phyloP scores from a whole-genome alignment of 2,888 invertebrate species.

The Pandemis corylana region DNA sequence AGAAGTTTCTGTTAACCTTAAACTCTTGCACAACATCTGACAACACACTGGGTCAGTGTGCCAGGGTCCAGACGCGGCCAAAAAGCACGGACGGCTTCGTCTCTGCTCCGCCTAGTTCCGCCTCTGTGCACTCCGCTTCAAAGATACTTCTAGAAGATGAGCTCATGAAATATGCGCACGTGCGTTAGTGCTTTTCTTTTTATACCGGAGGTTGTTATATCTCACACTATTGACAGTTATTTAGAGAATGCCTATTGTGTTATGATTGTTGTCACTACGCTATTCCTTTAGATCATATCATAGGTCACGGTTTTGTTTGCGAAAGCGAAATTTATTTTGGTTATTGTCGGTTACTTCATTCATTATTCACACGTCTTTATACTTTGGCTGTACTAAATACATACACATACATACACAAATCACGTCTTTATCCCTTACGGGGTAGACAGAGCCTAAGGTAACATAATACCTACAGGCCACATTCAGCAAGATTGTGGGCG shows the following conservation, averaged over 20 bases:
- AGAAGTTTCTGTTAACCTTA: neutral
- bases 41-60: neutral
- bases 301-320: neutral
- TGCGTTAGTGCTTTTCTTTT: no score
- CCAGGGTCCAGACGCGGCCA: neutral
- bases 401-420: no score
- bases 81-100: neutral
- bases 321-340: neutral
- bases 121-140: no score
- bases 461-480: no score
- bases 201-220: neutral
- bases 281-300: constrained; percentile 5
- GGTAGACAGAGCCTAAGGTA: no score
- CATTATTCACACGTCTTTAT: neutral
- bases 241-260: neutral
- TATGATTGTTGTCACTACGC: neutral
- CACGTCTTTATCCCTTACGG: no score
- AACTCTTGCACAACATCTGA: neutral
- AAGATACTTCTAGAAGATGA: neutral
- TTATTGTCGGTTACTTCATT: neutral
- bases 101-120: neutral
- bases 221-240: neutral
- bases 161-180: no score
- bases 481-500: no score
- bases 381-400: no score